phyloP scores from a whole-genome alignment of 2,888 invertebrate species.

The Pollenia amentaria region DNA sequence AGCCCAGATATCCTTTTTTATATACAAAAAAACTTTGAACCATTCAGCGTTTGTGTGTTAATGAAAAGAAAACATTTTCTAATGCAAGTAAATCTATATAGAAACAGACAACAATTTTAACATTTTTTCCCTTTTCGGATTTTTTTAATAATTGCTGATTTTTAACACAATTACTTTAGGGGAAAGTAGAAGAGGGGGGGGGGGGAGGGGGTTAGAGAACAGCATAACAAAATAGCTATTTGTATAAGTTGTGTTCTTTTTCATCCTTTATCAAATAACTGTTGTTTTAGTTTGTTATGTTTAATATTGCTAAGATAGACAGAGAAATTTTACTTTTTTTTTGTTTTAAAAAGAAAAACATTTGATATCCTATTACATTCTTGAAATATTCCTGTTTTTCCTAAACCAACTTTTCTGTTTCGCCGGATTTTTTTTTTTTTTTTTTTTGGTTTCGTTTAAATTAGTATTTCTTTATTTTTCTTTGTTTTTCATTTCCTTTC shows the following conservation, averaged over 20 bases:
- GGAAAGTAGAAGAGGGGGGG: no score
- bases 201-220: background rate
- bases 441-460: conserved; percentile 58
- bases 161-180: conserved; percentile 59
- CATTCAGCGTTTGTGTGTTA: conserved; percentile 41
- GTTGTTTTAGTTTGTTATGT: conserved; percentile 11
- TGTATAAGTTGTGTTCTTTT: background rate
- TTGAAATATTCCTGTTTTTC: conserved; percentile 23
- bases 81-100: background rate
- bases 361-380: conserved; percentile 64
- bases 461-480: conserved; percentile 65
- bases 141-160: conserved; percentile 66
- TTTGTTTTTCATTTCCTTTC: conserved; percentile 65
- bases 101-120: conserved; percentile 24
- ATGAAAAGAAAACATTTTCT: conserved; percentile 54
- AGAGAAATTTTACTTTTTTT: conserved; percentile 13
- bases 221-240: conserved; percentile 14
- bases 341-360: conserved; percentile 34
- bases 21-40: background rate
- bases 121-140: conserved; percentile 7
- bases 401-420: conserved; percentile 9
- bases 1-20: conserved; percentile 6
- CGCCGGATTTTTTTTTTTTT: background rate
- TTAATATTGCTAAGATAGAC: conserved; percentile 16
- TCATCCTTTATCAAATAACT: conserved; percentile 46